These are phyloP conservation scores for Ibidorhyncha struthersii DNA, from an alignment of 2,113 vertebrate species.

Conservation along the genomic window DNA sequence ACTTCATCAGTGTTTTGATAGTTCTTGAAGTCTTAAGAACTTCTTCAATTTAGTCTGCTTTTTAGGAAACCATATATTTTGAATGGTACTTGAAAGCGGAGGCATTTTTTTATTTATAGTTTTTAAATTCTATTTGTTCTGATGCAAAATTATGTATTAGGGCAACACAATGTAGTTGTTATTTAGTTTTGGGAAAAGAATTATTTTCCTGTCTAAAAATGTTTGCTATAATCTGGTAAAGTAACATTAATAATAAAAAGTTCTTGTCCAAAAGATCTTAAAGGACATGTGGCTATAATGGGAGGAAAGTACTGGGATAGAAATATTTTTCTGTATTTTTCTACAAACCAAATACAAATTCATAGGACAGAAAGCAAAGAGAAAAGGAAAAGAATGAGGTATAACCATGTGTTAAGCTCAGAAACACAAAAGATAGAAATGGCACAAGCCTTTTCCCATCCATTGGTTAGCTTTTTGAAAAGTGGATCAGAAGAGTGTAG, in stretches of 20 bases:
- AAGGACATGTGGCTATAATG: neutral
- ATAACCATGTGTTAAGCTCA: neutral
- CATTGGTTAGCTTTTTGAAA: neutral
- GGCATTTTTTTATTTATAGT: neutral
- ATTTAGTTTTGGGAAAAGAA: neutral
- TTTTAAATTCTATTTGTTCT: neutral
- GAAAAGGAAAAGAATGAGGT: neutral
- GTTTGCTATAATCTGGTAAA: neutral
- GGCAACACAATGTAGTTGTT: neutral
- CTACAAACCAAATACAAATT: neutral
- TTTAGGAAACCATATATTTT: neutral
- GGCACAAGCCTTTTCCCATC: neutral
- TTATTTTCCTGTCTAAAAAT: neutral
- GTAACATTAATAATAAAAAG: neutral
- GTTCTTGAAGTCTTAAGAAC: neutral
- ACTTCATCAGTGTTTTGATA: neutral
- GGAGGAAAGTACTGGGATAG: rapidly evolving
- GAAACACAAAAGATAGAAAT: neutral
- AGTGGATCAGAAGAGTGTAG: neutral
- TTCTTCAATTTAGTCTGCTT: neutral
- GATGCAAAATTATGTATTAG: neutral
- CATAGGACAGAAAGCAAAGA: neutral
- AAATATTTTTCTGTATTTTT: neutral
- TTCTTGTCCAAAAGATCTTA: neutral
- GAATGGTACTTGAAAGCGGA: neutral